Evolutionary conservation across 2,113 vertebrate species (phyloP), one percentile per base, ranked within the genome.

Genomic region (Bubo scandiacus): DNA sequence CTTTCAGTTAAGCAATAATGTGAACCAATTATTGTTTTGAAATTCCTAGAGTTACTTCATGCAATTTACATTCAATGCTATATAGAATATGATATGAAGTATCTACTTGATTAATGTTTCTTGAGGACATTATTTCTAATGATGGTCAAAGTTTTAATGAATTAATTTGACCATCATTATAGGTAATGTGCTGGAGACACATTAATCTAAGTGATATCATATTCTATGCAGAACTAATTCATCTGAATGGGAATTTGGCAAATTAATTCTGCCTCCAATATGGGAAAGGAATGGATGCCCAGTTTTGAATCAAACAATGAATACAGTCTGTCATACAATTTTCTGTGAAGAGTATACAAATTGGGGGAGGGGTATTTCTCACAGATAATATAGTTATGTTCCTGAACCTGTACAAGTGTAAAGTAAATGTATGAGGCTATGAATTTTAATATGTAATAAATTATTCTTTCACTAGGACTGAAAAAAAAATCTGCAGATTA

Each of bases 91-190:
- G 21, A 68, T 75, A 71, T 34, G 72, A 95, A 89, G 57, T 71
- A 95, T 63, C 57, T 87, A 72, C 52, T 61, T 91, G 91, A 96
- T 97, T 89, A 87, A 92, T 85, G 70, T 63, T 96, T 97, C 89
- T 79, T 87, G 12, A 68, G 45, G 49, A 94, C 43, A 72, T 87
- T 95, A 85, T 95, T 95, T 75, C 84, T 92, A 96, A 91, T 84
- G 89, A 81, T 82, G 84, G 89, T 79, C 84, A 85, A 95, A 97
- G 57, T 80, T 94, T 94, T 96, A 95, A 91, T 81, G 83, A 94
- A 90, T 94, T 96, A 94, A 94, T 96, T 96, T 96, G 95, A 75
- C 70, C 66, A 65, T 94, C 89, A 91, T 96, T 96, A 95, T 65
- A 40, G 73, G 61, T 92, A 95, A 92, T 91, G 36, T 90, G 57